Base-by-base conservation (phyloP, 2,113 vertebrate species). In the Xenopus borealis region DNA sequence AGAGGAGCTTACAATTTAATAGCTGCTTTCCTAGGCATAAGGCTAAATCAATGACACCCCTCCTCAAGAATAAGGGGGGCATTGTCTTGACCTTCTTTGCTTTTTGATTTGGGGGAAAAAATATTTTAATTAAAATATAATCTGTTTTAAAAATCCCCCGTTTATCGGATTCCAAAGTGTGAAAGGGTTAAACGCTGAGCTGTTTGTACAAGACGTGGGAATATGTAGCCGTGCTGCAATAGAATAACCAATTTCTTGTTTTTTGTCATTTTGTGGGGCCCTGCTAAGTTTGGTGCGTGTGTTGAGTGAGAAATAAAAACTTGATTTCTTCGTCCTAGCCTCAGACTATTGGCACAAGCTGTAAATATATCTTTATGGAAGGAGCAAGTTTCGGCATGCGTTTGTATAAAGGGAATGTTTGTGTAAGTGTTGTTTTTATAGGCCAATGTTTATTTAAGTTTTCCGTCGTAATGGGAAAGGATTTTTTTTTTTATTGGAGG, bases 401-500 rank as follows among this genome's bases (percentile, higher is more conserved):
- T 69, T 69, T 69, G 73, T 64, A 53, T 68, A 53, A 75, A 75
- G 65, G 72, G 72, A 62, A 75, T 75, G 65, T 75, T 75, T 75
- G 63, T 75, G 64, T 68, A 75, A 75, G 66, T 62, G 46, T 53
- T 69, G 73, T 52, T 62, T 67, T 75, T 75, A 62, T 69, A 62
- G 58, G 73, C 23, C 57, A 69, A 64, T 76, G 73, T 76, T 69
- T 75, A 69, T 69, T 69, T 69, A 62, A 69, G 73, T 40, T 52
- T 75, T 75, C 17, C 23, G 12, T 59, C 11, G 72, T 46, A 44
- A 68, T 30, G 45, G 55, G 18, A 40, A 44, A 20, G 40, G 72
- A 55, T 23, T 50, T 50, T 68, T 50, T 23, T 50, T 50, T 68
- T 50, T 57, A 44, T 63, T 52, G n/a, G 52, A 66, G 62, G 33